Conservation (phyloP, 2,888 invertebrate genomes). For the Seira ritae region DNA sequence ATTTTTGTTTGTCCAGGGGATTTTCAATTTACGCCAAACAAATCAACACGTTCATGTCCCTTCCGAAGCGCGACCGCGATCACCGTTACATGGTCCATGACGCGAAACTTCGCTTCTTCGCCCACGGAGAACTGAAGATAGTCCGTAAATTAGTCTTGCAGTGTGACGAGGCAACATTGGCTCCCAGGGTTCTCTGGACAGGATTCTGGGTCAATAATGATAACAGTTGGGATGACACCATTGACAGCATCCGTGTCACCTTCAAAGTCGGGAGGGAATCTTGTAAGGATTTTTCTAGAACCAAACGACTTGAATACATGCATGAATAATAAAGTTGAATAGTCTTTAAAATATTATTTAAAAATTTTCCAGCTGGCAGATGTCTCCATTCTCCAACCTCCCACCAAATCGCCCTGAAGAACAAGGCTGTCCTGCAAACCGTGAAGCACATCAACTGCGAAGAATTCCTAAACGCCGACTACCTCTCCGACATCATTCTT, state of each 20-base stretch:
- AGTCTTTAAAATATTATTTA: not conserved
- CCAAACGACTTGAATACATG: not conserved
- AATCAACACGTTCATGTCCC: constrained; percentile 60
- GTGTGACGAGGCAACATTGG: constrained; percentile 48
- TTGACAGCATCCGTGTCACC: constrained; percentile 54
- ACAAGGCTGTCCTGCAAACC: constrained; percentile 29
- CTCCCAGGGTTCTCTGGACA: constrained; percentile 50
- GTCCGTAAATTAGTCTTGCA: constrained; percentile 44
- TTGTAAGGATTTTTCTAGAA: constrained; percentile 40
- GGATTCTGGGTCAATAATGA: constrained; percentile 57
- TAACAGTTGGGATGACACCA: constrained; percentile 57
- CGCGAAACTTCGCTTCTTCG: constrained; percentile 46
- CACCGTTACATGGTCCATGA: constrained; percentile 46
- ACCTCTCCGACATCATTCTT: constrained; percentile 60
- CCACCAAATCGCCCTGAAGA: constrained; percentile 23
- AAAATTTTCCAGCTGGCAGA: constrained; percentile 36
- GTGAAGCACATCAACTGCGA: constrained; percentile 32
- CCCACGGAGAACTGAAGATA: constrained; percentile 39
- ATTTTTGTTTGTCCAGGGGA: constrained; percentile 60
- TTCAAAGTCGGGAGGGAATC: constrained; percentile 48
- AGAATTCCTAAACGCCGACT: constrained; percentile 50
- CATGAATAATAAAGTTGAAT: too few relatives aligned
- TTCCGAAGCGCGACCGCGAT: constrained; percentile 49
- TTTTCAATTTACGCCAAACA: constrained; percentile 64
- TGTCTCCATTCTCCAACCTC: constrained; percentile 15